These are phyloP conservation scores for Macropodus opercularis DNA, from an alignment of 2,797 vertebrate genomes.

Conservation along the genomic window DNA sequence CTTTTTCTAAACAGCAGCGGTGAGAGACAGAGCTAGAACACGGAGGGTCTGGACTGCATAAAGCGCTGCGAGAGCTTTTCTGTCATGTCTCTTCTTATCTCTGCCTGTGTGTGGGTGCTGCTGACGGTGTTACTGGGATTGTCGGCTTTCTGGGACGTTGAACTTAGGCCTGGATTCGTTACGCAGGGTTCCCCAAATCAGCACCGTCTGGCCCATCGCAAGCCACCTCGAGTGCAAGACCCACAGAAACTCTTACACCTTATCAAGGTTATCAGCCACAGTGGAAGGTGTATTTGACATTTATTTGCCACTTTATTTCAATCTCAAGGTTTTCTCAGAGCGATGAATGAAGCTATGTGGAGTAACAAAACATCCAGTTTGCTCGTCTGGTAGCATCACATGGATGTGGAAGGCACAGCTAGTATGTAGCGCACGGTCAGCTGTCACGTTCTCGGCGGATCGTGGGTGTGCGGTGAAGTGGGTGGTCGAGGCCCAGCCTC, in stretches of 20 bases:
- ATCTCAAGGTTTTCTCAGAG: too few relatives aligned
- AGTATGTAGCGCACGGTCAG: neutral
- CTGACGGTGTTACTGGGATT: constrained; percentile 31
- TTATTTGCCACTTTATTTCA: too few relatives aligned
- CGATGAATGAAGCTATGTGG: too few relatives aligned
- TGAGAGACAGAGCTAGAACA: constrained; percentile 47
- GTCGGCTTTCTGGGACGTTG: constrained; percentile 60
- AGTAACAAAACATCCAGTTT: too few relatives aligned
- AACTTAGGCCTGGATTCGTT: constrained; percentile 52
- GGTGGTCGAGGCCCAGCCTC: constrained; percentile 59
- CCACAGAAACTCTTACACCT: constrained; percentile 38
- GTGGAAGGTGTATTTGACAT: constrained; percentile 42
- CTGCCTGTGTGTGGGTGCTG: constrained; percentile 16
- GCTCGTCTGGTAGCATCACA: too few relatives aligned
- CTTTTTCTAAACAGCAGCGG: constrained; percentile 55
- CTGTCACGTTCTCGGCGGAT: constrained; percentile 2
- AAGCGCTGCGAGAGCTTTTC: constrained; percentile 46
- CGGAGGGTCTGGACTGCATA: constrained; percentile 56
- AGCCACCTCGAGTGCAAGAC: constrained; percentile 19
- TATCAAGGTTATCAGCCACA: constrained; percentile 61
- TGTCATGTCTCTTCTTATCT: constrained; percentile 69
- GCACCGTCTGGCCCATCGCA: constrained; percentile 38
- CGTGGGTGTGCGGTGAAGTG: constrained; percentile 26
- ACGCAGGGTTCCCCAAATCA: constrained; percentile 27
- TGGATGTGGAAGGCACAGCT: too few relatives aligned